These are phyloP conservation scores for Carduelis carduelis DNA, from an alignment of 2,797 vertebrate genomes.

Conservation along the genomic window DNA sequence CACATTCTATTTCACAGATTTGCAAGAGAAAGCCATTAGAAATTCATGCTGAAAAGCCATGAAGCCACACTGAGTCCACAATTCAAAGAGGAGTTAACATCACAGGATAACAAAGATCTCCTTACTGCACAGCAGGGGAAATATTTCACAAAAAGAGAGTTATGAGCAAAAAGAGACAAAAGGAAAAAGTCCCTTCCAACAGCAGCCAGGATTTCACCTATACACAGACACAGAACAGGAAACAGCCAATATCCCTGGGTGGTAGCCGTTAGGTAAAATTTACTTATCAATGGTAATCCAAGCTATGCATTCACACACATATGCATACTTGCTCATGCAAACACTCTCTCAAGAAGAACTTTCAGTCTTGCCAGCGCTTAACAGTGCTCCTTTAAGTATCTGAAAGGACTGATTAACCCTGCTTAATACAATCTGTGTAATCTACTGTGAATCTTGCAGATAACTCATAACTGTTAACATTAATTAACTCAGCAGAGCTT, in stretches of 20 bases:
- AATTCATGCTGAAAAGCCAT: background rate
- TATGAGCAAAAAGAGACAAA: background rate
- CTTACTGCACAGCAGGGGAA: background rate
- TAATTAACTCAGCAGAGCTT: background rate
- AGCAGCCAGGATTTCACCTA: background rate
- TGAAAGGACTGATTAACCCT: background rate
- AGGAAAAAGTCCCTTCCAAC: background rate
- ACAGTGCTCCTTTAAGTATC: background rate
- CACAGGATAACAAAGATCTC: background rate
- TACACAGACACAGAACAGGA: background rate
- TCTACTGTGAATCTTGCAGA: background rate
- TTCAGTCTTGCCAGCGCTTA: background rate
- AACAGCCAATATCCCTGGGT: background rate
- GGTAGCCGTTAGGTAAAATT: background rate
- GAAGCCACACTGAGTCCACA: background rate
- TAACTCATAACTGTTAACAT: constrained; percentile 16
- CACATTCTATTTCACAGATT: background rate
- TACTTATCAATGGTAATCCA: background rate
- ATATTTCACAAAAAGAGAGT: background rate
- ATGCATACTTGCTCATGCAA: background rate
- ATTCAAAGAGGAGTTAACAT: background rate
- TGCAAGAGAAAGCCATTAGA: background rate
- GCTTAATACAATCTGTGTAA: constrained; percentile 10
- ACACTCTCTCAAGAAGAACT: background rate
- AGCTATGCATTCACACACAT: background rate